A percentile compares a stretch with the other conserved stretches of the same genome.
Evolutionary conservation across 1,140 invertebrate genomes (phyloP).

Genomic region (Polyergus mexicanus): DNA sequence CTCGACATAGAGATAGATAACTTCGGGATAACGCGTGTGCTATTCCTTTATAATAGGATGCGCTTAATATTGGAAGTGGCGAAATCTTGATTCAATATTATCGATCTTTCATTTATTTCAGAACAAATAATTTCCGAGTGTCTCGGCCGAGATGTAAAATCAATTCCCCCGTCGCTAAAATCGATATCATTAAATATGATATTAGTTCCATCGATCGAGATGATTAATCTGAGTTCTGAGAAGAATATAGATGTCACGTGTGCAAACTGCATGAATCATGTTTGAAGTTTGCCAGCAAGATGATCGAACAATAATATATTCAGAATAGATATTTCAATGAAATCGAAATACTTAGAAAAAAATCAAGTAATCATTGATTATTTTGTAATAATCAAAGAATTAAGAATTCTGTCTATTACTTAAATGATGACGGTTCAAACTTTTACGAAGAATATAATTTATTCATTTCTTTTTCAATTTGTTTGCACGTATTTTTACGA

Average conservation of each 20-base stretch:
- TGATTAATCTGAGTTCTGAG: not conserved
- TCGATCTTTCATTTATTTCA: not conserved
- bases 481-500: not conserved
- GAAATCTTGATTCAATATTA: not conserved
- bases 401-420: not conserved
- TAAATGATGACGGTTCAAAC: not conserved
- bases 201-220: not conserved
- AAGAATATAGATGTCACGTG: not conserved
- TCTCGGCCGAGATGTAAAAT: not conserved
- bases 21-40: not conserved
- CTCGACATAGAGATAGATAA: slow-evolving; percentile 10
- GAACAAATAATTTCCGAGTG: not conserved
- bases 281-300: not conserved
- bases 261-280: slow-evolving; percentile 4
- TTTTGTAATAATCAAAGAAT: not conserved
- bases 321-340: not conserved
- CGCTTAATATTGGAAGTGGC: not conserved
- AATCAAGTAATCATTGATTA: not conserved
- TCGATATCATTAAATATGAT: not conserved
- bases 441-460: not conserved
- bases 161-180: not conserved
- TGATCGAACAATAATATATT: not conserved
- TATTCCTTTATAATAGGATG: not conserved
- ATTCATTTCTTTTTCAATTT: not conserved
- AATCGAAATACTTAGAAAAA: not conserved